Percentiles rank a stretch among this genome's conserved stretches.
Conservation (phyloP, 2,113 vertebrate species). For the Hypanus sabinus region DNA sequence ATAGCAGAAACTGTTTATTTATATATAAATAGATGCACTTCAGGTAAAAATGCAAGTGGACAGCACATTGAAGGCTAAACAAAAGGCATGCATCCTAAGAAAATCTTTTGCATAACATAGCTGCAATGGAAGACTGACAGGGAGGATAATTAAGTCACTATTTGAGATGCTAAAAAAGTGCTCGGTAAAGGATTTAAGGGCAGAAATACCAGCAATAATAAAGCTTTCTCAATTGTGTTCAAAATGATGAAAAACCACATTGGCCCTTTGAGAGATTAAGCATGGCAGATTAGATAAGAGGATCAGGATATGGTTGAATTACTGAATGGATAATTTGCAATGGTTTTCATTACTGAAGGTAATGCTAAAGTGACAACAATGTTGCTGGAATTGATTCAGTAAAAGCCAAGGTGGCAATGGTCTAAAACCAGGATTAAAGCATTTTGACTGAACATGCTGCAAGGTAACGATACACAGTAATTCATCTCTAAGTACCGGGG, state of each 20-base stretch:
- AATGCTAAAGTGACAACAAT: neutral
- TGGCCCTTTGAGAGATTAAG: slow-evolving; percentile 2
- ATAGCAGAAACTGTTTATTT: neutral
- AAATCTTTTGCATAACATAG: neutral
- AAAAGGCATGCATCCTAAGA: neutral
- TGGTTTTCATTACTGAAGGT: slow-evolving; percentile 4
- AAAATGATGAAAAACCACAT: neutral
- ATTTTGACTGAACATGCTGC: neutral
- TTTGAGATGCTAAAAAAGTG: neutral
- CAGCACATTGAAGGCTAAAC: neutral
- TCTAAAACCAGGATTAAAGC: slow-evolving; percentile 3
- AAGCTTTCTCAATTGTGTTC: neutral
- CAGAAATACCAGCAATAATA: neutral
- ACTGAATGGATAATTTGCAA: slow-evolving; percentile 9
- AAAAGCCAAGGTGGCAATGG: neutral
- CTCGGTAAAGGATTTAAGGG: neutral
- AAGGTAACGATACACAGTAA: neutral
- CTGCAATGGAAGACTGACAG: neutral
- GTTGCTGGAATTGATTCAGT: slow-evolving; percentile 2
- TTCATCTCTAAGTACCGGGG: neutral
- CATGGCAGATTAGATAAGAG: neutral
- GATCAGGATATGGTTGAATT: neutral
- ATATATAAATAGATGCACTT: neutral
- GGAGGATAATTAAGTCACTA: neutral
- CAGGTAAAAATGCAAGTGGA: neutral